Percentiles rank a stretch among this genome's conserved stretches.
Conservation (phyloP, 1,140 invertebrate species). For the Dendroctonus ponderosae region DNA sequence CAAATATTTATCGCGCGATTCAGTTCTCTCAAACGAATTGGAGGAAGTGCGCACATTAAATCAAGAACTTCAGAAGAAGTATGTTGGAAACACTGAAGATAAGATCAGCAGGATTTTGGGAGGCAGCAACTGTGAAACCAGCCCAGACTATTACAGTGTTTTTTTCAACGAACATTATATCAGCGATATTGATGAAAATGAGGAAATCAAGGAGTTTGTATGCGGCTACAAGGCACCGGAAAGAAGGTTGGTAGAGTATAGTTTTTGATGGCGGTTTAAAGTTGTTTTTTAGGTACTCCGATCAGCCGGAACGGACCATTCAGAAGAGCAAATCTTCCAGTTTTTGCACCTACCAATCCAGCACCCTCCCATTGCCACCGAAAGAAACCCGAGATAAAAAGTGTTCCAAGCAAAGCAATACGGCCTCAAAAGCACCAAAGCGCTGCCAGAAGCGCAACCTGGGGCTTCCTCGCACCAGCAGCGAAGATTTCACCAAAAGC, state of each 20-base stretch:
- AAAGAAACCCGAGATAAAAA: slow-evolving; percentile 8
- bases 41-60: slow-evolving; percentile 45
- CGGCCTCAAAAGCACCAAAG: slow-evolving; percentile 7
- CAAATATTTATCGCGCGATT: slow-evolving; percentile 43
- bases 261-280: background rate
- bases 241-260: slow-evolving; percentile 32
- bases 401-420: slow-evolving; percentile 16
- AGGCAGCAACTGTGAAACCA: slow-evolving; percentile 16
- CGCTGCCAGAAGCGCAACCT: background rate
- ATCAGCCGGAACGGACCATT: slow-evolving; percentile 26
- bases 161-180: slow-evolving; percentile 49
- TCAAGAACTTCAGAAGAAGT: slow-evolving; percentile 42
- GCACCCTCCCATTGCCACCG: slow-evolving; percentile 11
- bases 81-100: slow-evolving; percentile 25
- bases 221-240: slow-evolving; percentile 41
- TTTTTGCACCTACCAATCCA: slow-evolving; percentile 10
- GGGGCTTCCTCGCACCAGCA: background rate
- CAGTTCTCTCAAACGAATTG: slow-evolving; percentile 43
- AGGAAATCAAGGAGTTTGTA: slow-evolving; percentile 46
- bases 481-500: slow-evolving; percentile 6
- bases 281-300: slow-evolving; percentile 29
- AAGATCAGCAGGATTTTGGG: slow-evolving; percentile 18
- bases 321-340: slow-evolving; percentile 11
- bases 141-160: slow-evolving; percentile 41
- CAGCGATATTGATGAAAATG: slow-evolving; percentile 49